Base-by-base conservation (phyloP, 2,888 invertebrate species). In the Epistrophe eligans region DNA sequence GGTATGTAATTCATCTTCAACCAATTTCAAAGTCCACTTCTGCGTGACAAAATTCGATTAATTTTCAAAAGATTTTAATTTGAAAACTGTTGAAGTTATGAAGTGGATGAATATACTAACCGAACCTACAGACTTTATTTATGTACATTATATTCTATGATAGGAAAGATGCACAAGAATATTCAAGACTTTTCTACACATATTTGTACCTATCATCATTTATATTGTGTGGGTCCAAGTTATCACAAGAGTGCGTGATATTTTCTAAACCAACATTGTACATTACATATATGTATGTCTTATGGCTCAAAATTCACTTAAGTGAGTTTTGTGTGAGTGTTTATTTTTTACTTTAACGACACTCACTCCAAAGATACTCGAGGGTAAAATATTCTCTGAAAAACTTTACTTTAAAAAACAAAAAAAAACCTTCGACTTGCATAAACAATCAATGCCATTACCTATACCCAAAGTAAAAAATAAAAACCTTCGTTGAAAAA, bases 341-440 rank as follows among this genome's bases (percentile, higher is more conserved):
- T 40, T 62, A 9, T 43, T 67, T 67, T 67, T 67, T 38, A 28
- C 67, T 50, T 67, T 67, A 67, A 67, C 50, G 48, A 43, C 66
- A 66, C 66, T 64, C 64, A 11, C 45, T 50, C 35, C 15, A 50
- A 35, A 13, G 40, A 70, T 40, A 24, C 70, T 55, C n/a, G n/a
- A 70, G 19, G 70, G 70, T 28, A 55, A n/a, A 40, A 55, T 52
- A n/a, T 52, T 43, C 55, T 17, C 70, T 57, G 55, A 19, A 38
- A 74, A 76, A 64, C 43, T 74, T 67, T 62, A 64, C 32, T 64
- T 45, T 15, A 24, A 24, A 24, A 24, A 1, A 17, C 64, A 64
- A 64, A 76, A 43, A 76, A 76, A 55, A 62, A 66, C 66, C 64
- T 66, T 28, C 64, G 55, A 76, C 64, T 66, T 76, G 64, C 64